Conservation (phyloP, 1,140 invertebrate genomes). For the Bombus superbus region DNA sequence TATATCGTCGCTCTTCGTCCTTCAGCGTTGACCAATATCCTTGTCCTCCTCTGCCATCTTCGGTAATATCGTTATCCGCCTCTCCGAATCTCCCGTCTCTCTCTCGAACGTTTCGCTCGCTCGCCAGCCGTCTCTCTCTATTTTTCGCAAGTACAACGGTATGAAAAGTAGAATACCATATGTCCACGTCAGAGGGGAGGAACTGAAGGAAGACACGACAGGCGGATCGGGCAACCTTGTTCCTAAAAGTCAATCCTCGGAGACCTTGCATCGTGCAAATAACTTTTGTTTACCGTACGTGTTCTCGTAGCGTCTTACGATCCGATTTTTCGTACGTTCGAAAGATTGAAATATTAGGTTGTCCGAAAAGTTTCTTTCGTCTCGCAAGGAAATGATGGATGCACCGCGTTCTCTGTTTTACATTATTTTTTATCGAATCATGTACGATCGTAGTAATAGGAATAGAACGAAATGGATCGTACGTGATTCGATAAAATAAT, state of each 20-base stretch:
- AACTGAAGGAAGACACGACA: conserved; percentile 25
- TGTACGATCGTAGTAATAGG: too few species aligned
- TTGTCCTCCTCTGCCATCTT: neutral
- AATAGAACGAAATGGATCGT: too few species aligned
- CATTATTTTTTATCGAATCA: too few species aligned
- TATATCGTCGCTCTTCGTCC: conserved; percentile 19
- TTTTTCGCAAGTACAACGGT: conserved; percentile 37
- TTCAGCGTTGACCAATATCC: conserved; percentile 28
- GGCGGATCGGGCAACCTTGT: conserved; percentile 33
- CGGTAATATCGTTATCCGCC: conserved; percentile 16
- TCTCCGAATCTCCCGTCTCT: neutral
- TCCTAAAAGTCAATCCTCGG: conserved; percentile 17
- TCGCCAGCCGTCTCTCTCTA: neutral
- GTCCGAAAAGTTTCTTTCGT: too few species aligned
- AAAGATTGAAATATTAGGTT: too few species aligned
- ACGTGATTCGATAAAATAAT: too few species aligned
- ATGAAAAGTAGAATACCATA: conserved; percentile 75
- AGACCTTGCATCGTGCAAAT: neutral
- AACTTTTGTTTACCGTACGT: conserved; percentile 6
- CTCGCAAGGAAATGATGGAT: too few species aligned
- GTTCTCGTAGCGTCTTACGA: neutral
- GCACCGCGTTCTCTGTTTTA: too few species aligned
- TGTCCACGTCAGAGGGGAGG: conserved; percentile 70
- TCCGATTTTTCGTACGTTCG: too few species aligned
- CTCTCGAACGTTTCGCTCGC: conserved; percentile 12